These are phyloP conservation scores for Drosophila percnosoma DNA, from an alignment of 2,888 invertebrate genomes.

Conservation along the genomic window DNA sequence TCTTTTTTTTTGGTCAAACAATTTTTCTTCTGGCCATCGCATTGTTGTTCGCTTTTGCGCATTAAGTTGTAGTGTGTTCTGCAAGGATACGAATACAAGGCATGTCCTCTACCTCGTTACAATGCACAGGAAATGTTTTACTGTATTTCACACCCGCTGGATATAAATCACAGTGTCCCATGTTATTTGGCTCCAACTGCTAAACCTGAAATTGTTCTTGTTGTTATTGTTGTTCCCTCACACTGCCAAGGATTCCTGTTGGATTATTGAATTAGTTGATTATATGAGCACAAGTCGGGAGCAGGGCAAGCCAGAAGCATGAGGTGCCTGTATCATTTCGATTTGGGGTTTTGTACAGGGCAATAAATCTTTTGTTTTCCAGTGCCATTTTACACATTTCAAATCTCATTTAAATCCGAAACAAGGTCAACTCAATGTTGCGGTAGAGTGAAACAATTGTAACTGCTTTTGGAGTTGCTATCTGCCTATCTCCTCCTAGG, in stretches of 20 bases:
- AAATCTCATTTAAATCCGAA: conserved; percentile 69
- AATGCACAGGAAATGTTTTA: conserved; percentile 62
- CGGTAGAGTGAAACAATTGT: conserved; percentile 46
- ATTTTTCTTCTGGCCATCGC: conserved; percentile 53
- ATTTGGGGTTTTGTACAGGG: conserved; percentile 36
- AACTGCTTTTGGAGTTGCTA: conserved; percentile 9
- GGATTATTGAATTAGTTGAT: conserved; percentile 80
- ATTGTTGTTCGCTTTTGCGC: conserved; percentile 67
- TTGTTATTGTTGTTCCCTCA: not conserved
- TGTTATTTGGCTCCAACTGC: conserved; percentile 46
- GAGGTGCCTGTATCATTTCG: conserved; percentile 46
- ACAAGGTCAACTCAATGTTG: conserved; percentile 64
- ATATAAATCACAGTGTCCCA: conserved; percentile 76
- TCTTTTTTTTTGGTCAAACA: conserved; percentile 49
- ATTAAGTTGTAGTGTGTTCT: conserved; percentile 67
- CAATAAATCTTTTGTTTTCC: conserved; percentile 68
- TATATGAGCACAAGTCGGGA: conserved; percentile 35
- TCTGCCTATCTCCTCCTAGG: not conserved
- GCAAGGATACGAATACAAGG: conserved; percentile 45
- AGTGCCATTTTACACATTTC: conserved; percentile 54
- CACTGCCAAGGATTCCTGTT: conserved; percentile 29
- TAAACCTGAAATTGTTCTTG: conserved; percentile 18
- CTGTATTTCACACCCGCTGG: conserved; percentile 65
- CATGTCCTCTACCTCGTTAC: conserved; percentile 33
- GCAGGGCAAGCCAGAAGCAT: conserved; percentile 1